phyloP scores from a whole-genome alignment of 92 coral and sea anemone species.

The Parazoanthus atlanticus region DNA sequence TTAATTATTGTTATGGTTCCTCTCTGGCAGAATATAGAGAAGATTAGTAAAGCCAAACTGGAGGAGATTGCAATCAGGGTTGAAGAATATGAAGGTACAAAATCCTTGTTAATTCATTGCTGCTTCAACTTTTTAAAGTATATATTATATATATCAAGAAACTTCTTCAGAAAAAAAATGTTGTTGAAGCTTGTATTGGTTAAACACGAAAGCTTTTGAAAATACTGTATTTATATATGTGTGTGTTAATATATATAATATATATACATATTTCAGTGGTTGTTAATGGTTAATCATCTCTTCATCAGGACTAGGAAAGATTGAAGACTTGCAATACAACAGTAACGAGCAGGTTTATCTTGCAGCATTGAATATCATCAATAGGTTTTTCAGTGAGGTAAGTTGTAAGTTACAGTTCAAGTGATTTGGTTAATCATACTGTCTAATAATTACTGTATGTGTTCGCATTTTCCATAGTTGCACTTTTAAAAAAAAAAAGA shows the following conservation, averaged over 20 bases:
- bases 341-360: slow-evolving; percentile 82
- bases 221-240: no score
- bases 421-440: no score
- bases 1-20: neutral
- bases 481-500: neutral
- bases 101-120: neutral
- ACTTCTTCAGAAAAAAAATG: no score
- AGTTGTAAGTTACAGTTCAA: no score
- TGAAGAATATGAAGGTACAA: slow-evolving; percentile 18
- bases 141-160: no score
- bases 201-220: no score
- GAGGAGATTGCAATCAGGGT: slow-evolving; percentile 16
- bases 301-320: slow-evolving; percentile 12
- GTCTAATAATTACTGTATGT: no score
- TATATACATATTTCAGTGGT: no score
- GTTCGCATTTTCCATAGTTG: neutral
- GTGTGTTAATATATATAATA: neutral
- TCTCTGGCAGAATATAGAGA: neutral
- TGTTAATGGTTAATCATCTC: neutral
- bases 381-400: slow-evolving; percentile 76
- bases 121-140: neutral
- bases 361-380: slow-evolving; percentile 74
- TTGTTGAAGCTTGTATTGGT: no score
- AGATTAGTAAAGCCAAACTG: slow-evolving; percentile 12
- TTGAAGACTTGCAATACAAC: slow-evolving; percentile 40